Conservation (phyloP, 64 coral and sea anemone species). For the Cladopsammia gracilis region DNA sequence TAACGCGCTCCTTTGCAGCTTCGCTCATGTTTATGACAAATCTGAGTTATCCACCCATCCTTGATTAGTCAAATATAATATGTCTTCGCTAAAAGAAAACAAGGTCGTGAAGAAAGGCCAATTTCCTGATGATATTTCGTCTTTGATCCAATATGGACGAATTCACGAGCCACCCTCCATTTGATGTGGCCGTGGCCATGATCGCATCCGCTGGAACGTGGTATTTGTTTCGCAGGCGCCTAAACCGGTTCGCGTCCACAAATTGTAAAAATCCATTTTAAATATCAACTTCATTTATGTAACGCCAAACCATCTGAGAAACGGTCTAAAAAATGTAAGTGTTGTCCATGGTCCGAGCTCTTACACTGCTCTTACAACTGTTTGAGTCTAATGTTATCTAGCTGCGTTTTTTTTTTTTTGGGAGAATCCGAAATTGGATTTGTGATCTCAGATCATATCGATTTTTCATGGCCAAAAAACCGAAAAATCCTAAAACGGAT, state of each 20-base stretch:
- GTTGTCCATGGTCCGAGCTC: too few species aligned
- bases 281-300: too few species aligned
- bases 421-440: too few species aligned
- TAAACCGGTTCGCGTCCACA: background rate
- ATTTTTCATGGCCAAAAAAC: too few species aligned
- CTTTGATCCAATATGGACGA: conserved; percentile 46
- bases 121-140: conserved; percentile 1
- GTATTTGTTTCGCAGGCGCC: conserved; percentile 1
- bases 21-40: conserved; percentile 82
- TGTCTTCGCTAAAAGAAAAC: background rate
- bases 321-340: too few species aligned
- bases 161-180: background rate
- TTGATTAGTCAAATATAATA: background rate
- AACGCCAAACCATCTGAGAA: too few species aligned
- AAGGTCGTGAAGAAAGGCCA: background rate
- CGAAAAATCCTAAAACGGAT: too few species aligned
- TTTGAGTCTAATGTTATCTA: too few species aligned
- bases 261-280: too few species aligned
- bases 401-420: too few species aligned
- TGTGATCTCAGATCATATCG: too few species aligned
- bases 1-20: conserved; percentile 94
- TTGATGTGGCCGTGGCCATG: conserved; percentile 19
- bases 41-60: conserved; percentile 1
- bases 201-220: background rate
- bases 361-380: too few species aligned